Base-by-base conservation (phyloP, 2,888 invertebrate species). In the Polyommatus iphigenia region DNA sequence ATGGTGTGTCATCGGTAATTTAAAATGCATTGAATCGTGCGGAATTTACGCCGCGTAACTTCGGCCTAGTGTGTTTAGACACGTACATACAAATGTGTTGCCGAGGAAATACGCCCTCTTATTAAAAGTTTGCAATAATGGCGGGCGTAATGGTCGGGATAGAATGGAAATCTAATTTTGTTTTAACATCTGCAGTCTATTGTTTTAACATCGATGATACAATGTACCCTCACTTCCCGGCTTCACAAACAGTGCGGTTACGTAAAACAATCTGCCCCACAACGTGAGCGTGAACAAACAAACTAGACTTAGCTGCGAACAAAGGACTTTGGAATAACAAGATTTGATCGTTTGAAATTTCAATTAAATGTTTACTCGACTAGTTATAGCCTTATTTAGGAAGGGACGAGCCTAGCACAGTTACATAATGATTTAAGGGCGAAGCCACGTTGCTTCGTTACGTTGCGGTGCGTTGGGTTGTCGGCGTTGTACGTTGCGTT, bases 281-380 rank as follows among this genome's bases (percentile, higher is more conserved):
- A n/a, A 75, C 20, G 54, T 29, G 50, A 75, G 18, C 29, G 15
- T 54, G 13, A 75, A 75, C 75, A 73, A 73, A 73, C 73, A 18
- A 73, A 73, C 73, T 46, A 24, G 50, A 50, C 20, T n/a, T 13
- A 75, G 29, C 15, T 75, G 67, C 29, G 67, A 32, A 75, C 54
- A 75, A 75, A 24, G 50, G 50, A 50, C 29, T 75, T 75, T 54
- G 46, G 4, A 50, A 50, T 73, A 46, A 46, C 41, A 72, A 20
- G 20, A 41, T 46, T 50, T 29, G 29, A 54, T 54, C 50, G 46
- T 29, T 75, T 75, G 20, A 50, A 75, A 75, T 75, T 75, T 3
- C 75, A 50, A 67, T 67, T 32, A 67, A 29, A 67, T 67, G 67
- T 67, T 67, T 67, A 32, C 67, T 67, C 15, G 67, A 13, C 67